A percentile compares a stretch with the other conserved stretches of the same genome.
Evolutionary conservation across 1,140 invertebrate genomes (phyloP).

Genomic region (Coptotermes formosanus): DNA sequence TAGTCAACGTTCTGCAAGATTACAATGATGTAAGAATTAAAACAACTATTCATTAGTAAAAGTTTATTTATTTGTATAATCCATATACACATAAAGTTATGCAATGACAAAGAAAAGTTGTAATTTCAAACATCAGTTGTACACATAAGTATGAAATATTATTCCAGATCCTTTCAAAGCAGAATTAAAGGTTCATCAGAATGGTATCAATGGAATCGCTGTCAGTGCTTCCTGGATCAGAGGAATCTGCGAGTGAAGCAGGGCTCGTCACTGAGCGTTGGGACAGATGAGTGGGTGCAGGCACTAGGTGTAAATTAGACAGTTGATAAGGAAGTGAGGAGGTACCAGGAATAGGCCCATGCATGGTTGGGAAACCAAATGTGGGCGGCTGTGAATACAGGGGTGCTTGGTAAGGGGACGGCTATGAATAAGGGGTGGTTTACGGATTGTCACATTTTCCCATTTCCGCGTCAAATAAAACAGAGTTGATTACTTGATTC

Average conservation of each 20-base stretch:
- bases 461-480: conserved; percentile 24
- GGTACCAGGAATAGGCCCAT: neutral
- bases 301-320: neutral
- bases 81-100: neutral
- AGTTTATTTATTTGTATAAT: neutral
- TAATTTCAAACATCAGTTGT: too few relatives aligned
- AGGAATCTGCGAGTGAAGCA: neutral
- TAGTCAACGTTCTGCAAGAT: conserved; percentile 38
- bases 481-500: conserved; percentile 19
- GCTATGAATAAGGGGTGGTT: neutral
- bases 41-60: conserved; percentile 8
- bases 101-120: too few relatives aligned
- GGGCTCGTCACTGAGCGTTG: neutral
- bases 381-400: neutral
- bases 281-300: neutral
- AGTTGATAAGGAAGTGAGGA: neutral
- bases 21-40: conserved; percentile 39
- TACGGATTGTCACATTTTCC: conserved; percentile 20
- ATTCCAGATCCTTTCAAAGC: too few relatives aligned
- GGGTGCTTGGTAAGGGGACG: neutral
- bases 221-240: conserved; percentile 14
- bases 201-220: neutral
- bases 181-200: too few relatives aligned
- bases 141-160: neutral
- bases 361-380: neutral